Evolutionary conservation across 2,113 vertebrate genomes (phyloP), one percentile per base, ranked within the genome.

Genomic region (Stictonetta naevosa): DNA sequence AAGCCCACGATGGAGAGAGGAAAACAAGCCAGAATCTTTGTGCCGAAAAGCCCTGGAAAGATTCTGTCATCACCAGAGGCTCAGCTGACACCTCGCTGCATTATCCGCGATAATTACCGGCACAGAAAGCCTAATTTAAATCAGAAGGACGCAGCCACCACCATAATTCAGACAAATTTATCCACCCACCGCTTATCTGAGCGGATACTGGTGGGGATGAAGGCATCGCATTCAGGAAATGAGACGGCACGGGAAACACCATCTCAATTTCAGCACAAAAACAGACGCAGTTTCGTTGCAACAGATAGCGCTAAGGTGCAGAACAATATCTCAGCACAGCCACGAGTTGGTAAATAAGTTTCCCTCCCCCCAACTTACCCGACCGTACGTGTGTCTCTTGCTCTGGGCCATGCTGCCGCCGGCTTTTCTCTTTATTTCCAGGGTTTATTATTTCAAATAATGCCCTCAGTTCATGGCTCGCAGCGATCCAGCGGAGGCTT

Each of bases 321-420:
- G 8, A 6, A 44, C 8, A n/a, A 14, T 22, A 19, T 18, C n/a
- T 14, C 29, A 7, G 62, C 77, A n/a, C 3, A 19, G 36, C 40
- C 38, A 8, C 60, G 55, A 92, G 62, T n/a, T 52, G 15, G 73
- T 31, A 58, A 59, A 7, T 22, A 53, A 82, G 76, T 66, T 79
- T 14, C 90, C 87, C 86, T 85, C 75, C 34, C n/a, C 25, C 80
- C 68, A 78, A 95, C 98, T 99, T 98, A 99, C 99, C 99, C 99
- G 98, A 94, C 96, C 98, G 95, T 98, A 98, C 13, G 97, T 71
- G 95, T 97, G 98, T 91, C 99, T 98, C 98, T 98, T 98, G 94
- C 98, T 98, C 97, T 99, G 98, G 97, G 99, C 98, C 99, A 99
- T 99, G 97, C 97, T 92, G 97, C 88, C 95, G 90, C 83, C 56